Evolutionary conservation across 1,140 invertebrate genomes (phyloP).

Genomic region (Lutraria rhynchaena): DNA sequence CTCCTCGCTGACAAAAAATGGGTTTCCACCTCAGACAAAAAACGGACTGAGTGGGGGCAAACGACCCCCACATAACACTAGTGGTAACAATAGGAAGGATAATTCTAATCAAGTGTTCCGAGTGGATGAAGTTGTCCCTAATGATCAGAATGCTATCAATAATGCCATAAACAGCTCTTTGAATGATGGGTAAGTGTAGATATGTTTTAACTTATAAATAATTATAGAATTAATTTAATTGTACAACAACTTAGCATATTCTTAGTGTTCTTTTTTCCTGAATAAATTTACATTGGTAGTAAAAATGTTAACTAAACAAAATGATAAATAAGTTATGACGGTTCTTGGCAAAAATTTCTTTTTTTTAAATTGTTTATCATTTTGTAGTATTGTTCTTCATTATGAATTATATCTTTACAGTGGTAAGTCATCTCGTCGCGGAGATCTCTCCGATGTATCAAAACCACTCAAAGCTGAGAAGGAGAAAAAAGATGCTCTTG

Average conservation of each 20-base stretch:
- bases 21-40: constrained; percentile 69
- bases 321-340: background rate
- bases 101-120: constrained; percentile 83
- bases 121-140: constrained; percentile 85
- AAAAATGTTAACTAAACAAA: no score
- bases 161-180: constrained; percentile 85
- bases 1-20: constrained; percentile 62
- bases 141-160: constrained; percentile 84
- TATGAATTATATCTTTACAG: constrained; percentile 53
- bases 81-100: constrained; percentile 74
- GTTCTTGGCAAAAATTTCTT: background rate
- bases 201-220: no score
- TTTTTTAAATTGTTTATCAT: no score
- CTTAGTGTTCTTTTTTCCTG: no score
- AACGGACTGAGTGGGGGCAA: constrained; percentile 75
- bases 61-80: constrained; percentile 73
- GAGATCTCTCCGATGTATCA: constrained; percentile 79
- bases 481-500: constrained; percentile 83
- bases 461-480: constrained; percentile 83
- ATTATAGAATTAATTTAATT: no score
- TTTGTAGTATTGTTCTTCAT: no score
- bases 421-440: constrained; percentile 68
- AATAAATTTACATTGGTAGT: background rate
- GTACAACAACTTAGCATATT: no score
- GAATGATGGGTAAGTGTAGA: constrained; percentile 71